phyloP scores from a whole-genome alignment of 2,797 vertebrate genomes.

The Bovichtus variegatus region DNA sequence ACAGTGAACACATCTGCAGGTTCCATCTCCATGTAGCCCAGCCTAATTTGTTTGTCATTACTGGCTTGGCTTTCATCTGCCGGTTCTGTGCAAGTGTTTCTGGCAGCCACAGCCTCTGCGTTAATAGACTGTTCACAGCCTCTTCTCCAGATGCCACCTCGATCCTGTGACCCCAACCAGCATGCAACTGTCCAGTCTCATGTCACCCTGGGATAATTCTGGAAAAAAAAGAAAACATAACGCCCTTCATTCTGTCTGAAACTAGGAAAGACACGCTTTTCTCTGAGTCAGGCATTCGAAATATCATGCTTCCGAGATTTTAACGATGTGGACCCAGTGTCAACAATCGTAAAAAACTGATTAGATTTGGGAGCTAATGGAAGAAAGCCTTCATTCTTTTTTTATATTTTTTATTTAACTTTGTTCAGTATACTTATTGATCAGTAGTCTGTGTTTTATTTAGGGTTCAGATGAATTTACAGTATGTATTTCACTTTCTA shows the following conservation, averaged over 20 bases:
- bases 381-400: not conserved
- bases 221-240: constrained; percentile 23
- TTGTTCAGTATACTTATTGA: not conserved
- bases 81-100: constrained; percentile 45
- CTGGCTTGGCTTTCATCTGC: constrained; percentile 62
- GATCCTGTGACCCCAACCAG: constrained; percentile 35
- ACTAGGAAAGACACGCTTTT: constrained; percentile 5
- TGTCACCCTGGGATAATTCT: constrained; percentile 55
- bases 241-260: constrained; percentile 17
- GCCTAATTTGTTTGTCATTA: constrained; percentile 73
- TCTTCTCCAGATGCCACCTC: constrained; percentile 53
- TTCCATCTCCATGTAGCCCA: constrained; percentile 55
- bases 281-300: constrained; percentile 18
- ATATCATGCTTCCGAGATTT: not conserved
- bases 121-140: constrained; percentile 57
- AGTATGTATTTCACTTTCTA: no score
- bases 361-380: not conserved
- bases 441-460: not conserved
- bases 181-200: constrained; percentile 47
- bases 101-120: constrained; percentile 45
- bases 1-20: constrained; percentile 72
- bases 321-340: not conserved
- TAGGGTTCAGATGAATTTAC: no score
- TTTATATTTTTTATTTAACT: not conserved
- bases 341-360: constrained; percentile 5